Evolutionary conservation across 2,113 vertebrate species (phyloP), one percentile per base, ranked within the genome.

Genomic region (Furnarius figulus): DNA sequence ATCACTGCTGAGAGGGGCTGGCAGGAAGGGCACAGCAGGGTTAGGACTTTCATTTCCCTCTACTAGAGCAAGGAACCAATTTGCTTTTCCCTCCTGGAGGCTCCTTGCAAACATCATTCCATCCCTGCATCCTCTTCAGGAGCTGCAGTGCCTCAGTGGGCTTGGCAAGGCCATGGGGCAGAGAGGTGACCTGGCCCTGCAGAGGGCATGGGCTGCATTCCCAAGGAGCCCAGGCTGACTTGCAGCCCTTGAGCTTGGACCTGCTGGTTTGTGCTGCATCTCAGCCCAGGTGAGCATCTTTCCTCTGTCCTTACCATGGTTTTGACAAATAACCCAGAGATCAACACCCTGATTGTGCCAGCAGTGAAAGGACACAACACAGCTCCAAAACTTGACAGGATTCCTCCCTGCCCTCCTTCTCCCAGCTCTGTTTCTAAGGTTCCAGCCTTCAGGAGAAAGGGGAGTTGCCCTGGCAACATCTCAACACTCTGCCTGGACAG

Each of bases 381-480:
- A 28, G 33, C 61, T 88, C 50, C 80, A 33, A 25, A 89, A 75
- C 71, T 83, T 91, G 8, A 19, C 46, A 66, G 40, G 40, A 56
- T 59, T 28, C 42, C 23, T 42, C 39, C 44, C 27, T 81, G 52
- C 19, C 27, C 90, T 59, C 62, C 16, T 59, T 84, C 39, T 56
- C 23, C 23, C 70, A 66, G 40, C 67, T 65, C 61, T 0, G 4
- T 83, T 74, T 86, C 90, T 79, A 56, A 89, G 71, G 66, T 47
- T 78, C 61, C 80, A 85, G 66, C n/a, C 47, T 83, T 65, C 71
- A 15, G 10, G 33, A 46, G 71, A 71, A 82, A 93, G 87, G 87
- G 74, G 76, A 85, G 87, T 94, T 96, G 80, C 93, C 87, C 66
- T 91, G 84, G 80, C 80, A 96, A 96, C 93, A 35, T 86, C 71